Evolutionary conservation across 2,888 invertebrate genomes (phyloP), one percentile per base, ranked within the genome.

Genomic region (Lithophane semibrunnea): DNA sequence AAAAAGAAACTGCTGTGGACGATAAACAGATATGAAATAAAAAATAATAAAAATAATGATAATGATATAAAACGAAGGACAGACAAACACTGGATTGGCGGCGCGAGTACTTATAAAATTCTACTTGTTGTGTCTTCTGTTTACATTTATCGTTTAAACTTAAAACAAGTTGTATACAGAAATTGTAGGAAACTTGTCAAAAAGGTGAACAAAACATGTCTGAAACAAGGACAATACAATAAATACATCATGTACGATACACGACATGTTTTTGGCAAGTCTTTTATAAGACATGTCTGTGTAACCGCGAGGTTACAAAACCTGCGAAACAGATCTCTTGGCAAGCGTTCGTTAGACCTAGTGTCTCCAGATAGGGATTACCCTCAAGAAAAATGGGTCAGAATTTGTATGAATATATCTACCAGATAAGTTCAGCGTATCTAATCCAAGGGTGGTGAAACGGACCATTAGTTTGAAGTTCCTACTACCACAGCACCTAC

Each of bases 11-110:
- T 56, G 24, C 42, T 24, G 42, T 29, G 21, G 8, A 21, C 29
- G n/a, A 49, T 73, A 79, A 37, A 74, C 12, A 61, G n/a, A 58
- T n/a, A 79, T 79, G 54, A 73, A 63, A 58, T 70, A n/a, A 73
- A 65, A 77, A 61, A 78, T 24, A 58, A 71, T 56, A 68, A 80
- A 77, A 81, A 70, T 56, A 82, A 82, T 82, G 82, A 66, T n/a
- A 73, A 70, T 82, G 81, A 61, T 52, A 56, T 24, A 24, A 66
- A 56, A 68, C 16, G 10, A n/a, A 66, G 78, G 82, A 52, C 29
- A 42, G 61, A 77, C 65, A 72, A 70, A 73, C 58, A 73, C 52
- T 63, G n/a, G 21, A 64, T 24, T 83, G 83, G 83, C 83, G 83
- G 80, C 83, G 83, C 83, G 83, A 80, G 83, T 61, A 42, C 16